phyloP scores from a whole-genome alignment of 2,888 invertebrate genomes.

The Mylabris sibirica region DNA sequence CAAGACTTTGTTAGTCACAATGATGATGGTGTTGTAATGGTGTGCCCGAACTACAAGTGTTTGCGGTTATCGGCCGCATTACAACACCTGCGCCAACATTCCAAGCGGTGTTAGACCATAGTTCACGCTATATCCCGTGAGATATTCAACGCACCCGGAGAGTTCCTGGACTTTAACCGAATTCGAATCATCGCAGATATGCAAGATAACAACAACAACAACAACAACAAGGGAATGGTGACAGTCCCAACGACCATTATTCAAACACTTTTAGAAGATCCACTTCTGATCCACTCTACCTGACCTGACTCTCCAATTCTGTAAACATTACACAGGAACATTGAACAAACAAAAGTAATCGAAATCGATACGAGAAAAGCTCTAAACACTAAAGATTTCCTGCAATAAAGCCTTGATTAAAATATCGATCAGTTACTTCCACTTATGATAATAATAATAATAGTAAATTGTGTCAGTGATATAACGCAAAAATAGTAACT shows the following conservation, averaged over 20 bases:
- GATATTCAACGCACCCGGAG: constrained; percentile 17
- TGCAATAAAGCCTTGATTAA: background rate
- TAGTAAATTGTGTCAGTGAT: constrained; percentile 10
- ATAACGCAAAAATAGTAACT: constrained; percentile 4
- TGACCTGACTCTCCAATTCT: background rate
- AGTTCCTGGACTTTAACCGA: constrained; percentile 16
- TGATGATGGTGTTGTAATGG: constrained; percentile 22
- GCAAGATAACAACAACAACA: constrained; percentile 8
- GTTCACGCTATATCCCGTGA: constrained; percentile 29
- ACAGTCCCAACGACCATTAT: constrained; percentile 1
- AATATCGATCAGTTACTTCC: background rate
- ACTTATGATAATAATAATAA: background rate
- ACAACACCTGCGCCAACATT: constrained; percentile 51
- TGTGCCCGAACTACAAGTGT: constrained; percentile 47
- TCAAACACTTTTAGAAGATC: background rate
- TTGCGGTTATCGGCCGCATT: constrained; percentile 51
- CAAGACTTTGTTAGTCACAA: constrained; percentile 29
- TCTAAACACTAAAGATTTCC: background rate
- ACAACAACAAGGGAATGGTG: no score
- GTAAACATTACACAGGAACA: background rate
- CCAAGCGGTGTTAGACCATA: constrained; percentile 42
- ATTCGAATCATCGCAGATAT: constrained; percentile 12
- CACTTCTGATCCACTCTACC: background rate
- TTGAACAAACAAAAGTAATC: background rate
- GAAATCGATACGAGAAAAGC: background rate